These are phyloP conservation scores for Gymnogyps californianus DNA, from an alignment of 2,113 vertebrate genomes.

Conservation along the genomic window DNA sequence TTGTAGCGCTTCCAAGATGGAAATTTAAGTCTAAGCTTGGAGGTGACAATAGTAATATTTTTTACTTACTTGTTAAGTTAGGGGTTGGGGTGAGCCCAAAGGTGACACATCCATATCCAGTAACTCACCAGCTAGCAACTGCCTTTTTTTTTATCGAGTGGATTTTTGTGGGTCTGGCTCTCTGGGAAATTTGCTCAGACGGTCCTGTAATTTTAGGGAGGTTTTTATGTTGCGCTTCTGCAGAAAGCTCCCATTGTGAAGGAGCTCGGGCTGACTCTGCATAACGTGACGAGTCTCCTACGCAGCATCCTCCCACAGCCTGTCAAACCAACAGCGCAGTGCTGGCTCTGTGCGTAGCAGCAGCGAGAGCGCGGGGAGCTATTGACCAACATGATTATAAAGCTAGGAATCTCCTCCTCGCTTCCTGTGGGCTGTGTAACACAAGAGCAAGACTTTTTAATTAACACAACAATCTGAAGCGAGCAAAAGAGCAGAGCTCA, in stretches of 20 bases:
- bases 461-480: neutral
- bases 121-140: neutral
- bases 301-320: constrained; percentile 33
- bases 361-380: constrained; percentile 14
- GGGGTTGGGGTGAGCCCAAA: neutral
- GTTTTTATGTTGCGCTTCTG: neutral
- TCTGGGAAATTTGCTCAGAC: neutral
- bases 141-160: neutral
- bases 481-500: constrained; percentile 24
- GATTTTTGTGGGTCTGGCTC: neutral
- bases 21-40: neutral
- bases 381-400: neutral
- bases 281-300: neutral
- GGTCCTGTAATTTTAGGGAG: neutral
- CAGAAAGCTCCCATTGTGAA: constrained; percentile 37
- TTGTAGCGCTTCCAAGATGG: constrained; percentile 24
- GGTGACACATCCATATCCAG: neutral
- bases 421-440: constrained; percentile 34
- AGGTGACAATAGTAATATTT: constrained; percentile 23
- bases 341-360: neutral
- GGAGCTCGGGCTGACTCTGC: constrained; percentile 5
- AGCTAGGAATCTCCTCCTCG: constrained; percentile 18
- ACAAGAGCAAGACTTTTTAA: constrained; percentile 13
- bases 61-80: neutral
- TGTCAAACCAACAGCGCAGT: neutral